phyloP scores from a whole-genome alignment of 2,888 invertebrate species.

The Sclerodermus sp. region DNA sequence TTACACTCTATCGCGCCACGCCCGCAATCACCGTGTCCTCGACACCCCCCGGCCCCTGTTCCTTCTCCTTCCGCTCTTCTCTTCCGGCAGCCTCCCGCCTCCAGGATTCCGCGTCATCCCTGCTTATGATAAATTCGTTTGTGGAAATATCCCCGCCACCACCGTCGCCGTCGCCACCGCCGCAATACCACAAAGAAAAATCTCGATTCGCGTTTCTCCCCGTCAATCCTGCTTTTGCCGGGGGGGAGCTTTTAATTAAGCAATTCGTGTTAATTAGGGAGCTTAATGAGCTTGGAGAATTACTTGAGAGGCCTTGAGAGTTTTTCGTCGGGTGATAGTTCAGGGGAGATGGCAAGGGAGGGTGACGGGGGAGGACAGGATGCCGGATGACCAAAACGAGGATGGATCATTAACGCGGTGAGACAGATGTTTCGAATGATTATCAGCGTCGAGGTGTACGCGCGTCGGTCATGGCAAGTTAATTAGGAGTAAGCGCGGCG shows the following conservation, averaged over 20 bases:
- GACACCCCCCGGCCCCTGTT: not conserved
- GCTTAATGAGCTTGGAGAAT: no score
- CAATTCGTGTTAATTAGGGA: no score
- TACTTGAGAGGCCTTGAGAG: no score
- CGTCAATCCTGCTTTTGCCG: not conserved
- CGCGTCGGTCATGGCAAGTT: constrained; percentile 21
- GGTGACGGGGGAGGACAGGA: no score
- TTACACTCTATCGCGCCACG: constrained; percentile 32
- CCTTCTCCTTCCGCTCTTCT: constrained; percentile 4
- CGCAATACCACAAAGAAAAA: not conserved
- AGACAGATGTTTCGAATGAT: constrained; percentile 5
- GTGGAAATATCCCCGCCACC: no score
- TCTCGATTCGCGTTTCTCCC: not conserved
- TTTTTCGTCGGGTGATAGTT: no score
- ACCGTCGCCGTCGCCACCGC: no score
- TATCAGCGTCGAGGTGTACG: constrained; percentile 9
- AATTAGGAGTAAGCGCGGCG: constrained; percentile 38
- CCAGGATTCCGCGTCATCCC: not conserved
- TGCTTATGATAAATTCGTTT: not conserved
- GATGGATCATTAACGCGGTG: not conserved
- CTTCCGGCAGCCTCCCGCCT: constrained; percentile 2
- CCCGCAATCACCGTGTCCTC: not conserved
- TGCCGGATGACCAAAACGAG: no score
- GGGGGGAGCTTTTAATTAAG: no score
- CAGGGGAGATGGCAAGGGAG: no score